Conservation (phyloP, 2,888 invertebrate genomes). For the Mamestra brassicae region DNA sequence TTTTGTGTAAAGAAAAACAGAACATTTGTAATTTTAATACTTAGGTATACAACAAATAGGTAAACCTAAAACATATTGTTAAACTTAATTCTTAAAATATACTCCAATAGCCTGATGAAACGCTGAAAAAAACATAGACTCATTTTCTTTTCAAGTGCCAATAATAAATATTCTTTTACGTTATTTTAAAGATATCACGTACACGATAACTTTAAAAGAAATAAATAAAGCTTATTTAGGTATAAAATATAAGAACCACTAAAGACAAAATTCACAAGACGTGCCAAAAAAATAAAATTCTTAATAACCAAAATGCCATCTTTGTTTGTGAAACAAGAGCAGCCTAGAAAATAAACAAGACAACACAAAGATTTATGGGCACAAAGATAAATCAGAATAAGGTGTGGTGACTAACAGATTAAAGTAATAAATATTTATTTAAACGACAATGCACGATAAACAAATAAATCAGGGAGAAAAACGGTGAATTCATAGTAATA, state of each 20-base stretch:
- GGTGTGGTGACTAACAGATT: constrained; percentile 64
- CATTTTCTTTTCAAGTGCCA: background rate
- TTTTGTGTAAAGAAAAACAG: background rate
- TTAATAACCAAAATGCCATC: constrained; percentile 19
- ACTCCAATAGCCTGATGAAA: background rate
- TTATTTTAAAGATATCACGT: background rate
- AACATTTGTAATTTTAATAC: too few species aligned
- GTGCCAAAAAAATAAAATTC: constrained; percentile 25
- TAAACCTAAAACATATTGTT: background rate
- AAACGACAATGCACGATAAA: constrained; percentile 61
- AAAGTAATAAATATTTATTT: constrained; percentile 67
- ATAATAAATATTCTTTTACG: background rate
- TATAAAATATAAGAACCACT: background rate
- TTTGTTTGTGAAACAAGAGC: constrained; percentile 33
- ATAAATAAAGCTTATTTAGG: background rate
- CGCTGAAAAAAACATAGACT: background rate
- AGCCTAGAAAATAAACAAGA: constrained; percentile 51
- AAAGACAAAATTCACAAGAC: background rate
- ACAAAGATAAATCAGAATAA: constrained; percentile 58
- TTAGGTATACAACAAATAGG: background rate
- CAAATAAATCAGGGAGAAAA: constrained; percentile 65
- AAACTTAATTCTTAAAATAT: background rate
- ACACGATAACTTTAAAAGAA: background rate
- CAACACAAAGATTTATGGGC: constrained; percentile 49
- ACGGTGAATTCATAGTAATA: constrained; percentile 46